Conservation (phyloP, 2,113 vertebrate genomes). For the Cyprinodon tularosa region DNA sequence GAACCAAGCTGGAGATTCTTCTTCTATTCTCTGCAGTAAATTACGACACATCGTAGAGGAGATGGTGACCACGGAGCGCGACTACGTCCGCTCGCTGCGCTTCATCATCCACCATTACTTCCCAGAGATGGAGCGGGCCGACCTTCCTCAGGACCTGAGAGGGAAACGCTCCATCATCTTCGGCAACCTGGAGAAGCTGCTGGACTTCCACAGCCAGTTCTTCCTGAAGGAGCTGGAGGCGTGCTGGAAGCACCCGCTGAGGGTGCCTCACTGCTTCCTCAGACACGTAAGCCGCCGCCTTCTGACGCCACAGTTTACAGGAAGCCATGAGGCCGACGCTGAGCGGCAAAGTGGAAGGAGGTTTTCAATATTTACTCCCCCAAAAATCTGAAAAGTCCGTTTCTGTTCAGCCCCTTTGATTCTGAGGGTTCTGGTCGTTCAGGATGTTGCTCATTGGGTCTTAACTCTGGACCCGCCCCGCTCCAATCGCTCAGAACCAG, state of each 20-base stretch:
- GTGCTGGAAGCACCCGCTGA: slow-evolving; percentile 90
- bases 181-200: slow-evolving; percentile 94
- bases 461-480: too few species aligned
- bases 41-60: slow-evolving; percentile 90
- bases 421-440: too few species aligned
- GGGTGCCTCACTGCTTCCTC: slow-evolving; percentile 93
- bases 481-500: too few species aligned
- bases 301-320: not conserved
- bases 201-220: slow-evolving; percentile 93
- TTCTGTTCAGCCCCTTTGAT: not conserved
- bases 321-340: not conserved
- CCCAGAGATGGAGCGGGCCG: slow-evolving; percentile 90
- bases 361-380: too few species aligned
- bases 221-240: slow-evolving; percentile 94
- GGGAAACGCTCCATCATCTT: slow-evolving; percentile 91
- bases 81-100: slow-evolving; percentile 90
- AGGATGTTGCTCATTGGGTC: too few species aligned
- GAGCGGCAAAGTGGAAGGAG: too few species aligned
- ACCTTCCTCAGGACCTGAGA: slow-evolving; percentile 93
- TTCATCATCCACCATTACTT: slow-evolving; percentile 93
- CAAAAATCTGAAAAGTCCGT: too few species aligned
- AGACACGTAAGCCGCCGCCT: slow-evolving; percentile 83
- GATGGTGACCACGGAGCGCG: slow-evolving; percentile 92
- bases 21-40: slow-evolving; percentile 72
- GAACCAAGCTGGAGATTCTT: too few species aligned